A percentile compares a stretch with the other conserved stretches of the same genome.
Evolutionary conservation across 2,797 vertebrate genomes (phyloP).

Genomic region (Chaenodraco wilsoni): DNA sequence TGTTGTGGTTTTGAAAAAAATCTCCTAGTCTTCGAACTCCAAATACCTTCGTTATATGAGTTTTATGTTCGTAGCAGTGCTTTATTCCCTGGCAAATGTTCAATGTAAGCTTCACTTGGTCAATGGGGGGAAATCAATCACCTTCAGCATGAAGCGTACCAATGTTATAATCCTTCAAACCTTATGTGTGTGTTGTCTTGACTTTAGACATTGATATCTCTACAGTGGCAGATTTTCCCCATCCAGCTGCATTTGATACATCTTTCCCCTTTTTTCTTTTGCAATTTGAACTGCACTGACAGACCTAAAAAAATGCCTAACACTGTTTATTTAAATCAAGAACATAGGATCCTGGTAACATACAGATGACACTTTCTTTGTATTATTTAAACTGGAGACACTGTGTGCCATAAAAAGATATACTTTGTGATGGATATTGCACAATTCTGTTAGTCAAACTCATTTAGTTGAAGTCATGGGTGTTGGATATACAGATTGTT

Average conservation of each 20-base stretch:
- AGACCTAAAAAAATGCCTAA: not conserved
- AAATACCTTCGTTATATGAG: too few relatives aligned
- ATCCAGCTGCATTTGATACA: not conserved
- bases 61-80: not conserved
- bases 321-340: not conserved
- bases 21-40: not conserved
- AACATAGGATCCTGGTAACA: not conserved
- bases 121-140: not conserved
- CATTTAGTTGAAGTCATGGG: not conserved
- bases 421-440: not conserved
- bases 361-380: too few relatives aligned
- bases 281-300: not conserved
- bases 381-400: not conserved
- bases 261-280: not conserved
- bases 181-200: not conserved
- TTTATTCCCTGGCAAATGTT: not conserved
- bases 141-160: not conserved
- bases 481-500: conserved; percentile 1
- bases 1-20: conserved; percentile 7
- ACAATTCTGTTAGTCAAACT: not conserved
- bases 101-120: too few relatives aligned
- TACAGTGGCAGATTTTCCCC: not conserved
- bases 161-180: too few relatives aligned
- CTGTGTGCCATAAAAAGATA: not conserved
- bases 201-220: not conserved